Conservation (phyloP, 2,113 vertebrate genomes). For the Mirounga angustirostris region DNA sequence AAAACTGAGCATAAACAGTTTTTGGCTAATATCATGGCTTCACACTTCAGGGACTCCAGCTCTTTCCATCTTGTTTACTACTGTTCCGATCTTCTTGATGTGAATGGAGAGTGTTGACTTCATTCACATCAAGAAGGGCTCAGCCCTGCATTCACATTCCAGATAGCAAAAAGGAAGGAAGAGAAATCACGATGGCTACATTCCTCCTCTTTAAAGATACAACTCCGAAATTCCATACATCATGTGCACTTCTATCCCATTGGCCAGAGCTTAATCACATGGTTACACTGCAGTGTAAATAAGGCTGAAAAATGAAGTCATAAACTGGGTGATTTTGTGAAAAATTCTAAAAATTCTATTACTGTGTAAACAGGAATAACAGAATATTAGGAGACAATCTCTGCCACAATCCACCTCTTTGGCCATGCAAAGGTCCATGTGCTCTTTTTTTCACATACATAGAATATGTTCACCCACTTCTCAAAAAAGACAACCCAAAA, state of each 20-base stretch:
- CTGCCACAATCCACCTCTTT: background rate
- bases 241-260: background rate
- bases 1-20: background rate
- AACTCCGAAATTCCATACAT: background rate
- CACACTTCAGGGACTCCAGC: background rate
- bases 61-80: background rate
- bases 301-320: background rate
- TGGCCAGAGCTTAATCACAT: background rate
- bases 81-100: background rate
- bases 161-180: background rate
- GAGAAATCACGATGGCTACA: background rate
- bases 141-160: background rate
- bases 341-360: constrained; percentile 14
- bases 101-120: background rate
- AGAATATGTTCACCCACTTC: background rate
- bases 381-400: background rate
- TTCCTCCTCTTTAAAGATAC: background rate
- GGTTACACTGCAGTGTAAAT: background rate
- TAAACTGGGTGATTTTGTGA: background rate
- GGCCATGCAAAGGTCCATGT: background rate
- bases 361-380: background rate
- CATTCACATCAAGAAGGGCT: background rate
- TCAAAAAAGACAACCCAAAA: background rate
- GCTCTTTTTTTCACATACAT: background rate
- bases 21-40: background rate